Evolutionary conservation across 1,140 invertebrate species (phyloP).

Genomic region (Elymnias hypermnestra): DNA sequence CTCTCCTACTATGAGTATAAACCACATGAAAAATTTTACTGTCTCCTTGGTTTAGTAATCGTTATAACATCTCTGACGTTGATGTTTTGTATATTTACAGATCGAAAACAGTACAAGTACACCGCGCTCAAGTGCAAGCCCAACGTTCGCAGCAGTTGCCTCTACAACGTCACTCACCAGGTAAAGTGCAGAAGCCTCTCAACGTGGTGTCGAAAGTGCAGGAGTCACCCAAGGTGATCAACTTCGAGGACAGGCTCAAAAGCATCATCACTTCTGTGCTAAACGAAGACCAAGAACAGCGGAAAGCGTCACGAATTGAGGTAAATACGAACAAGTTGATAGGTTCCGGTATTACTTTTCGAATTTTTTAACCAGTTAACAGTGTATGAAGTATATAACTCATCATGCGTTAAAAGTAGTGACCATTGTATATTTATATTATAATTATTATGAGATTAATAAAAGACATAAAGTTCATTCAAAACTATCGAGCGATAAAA

Average conservation of each 20-base stretch:
- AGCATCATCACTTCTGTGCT: slow-evolving; percentile 93
- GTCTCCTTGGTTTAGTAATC: no score
- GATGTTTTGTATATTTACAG: not conserved
- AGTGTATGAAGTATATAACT: not conserved
- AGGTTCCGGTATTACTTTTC: not conserved
- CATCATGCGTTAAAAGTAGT: no score
- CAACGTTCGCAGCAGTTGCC: slow-evolving; percentile 39
- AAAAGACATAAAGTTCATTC: no score
- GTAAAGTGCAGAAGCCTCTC: slow-evolving; percentile 64
- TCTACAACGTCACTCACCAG: slow-evolving; percentile 52
- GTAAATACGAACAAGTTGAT: slow-evolving; percentile 12
- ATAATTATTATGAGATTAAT: no score
- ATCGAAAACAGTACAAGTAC: slow-evolving; percentile 27
- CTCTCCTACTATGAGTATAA: no score
- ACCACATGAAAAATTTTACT: no score
- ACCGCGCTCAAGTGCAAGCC: slow-evolving; percentile 26
- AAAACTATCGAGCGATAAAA: no score
- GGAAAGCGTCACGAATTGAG: slow-evolving; percentile 54
- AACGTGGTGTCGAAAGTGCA: slow-evolving; percentile 76
- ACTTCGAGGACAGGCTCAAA: slow-evolving; percentile 94
- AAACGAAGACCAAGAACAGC: slow-evolving; percentile 84
- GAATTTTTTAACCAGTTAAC: not conserved
- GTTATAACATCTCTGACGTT: no score
- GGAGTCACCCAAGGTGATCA: slow-evolving; percentile 88
- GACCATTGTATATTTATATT: no score